Conservation (phyloP, 2,888 invertebrate genomes). For the Melipona beecheii region DNA sequence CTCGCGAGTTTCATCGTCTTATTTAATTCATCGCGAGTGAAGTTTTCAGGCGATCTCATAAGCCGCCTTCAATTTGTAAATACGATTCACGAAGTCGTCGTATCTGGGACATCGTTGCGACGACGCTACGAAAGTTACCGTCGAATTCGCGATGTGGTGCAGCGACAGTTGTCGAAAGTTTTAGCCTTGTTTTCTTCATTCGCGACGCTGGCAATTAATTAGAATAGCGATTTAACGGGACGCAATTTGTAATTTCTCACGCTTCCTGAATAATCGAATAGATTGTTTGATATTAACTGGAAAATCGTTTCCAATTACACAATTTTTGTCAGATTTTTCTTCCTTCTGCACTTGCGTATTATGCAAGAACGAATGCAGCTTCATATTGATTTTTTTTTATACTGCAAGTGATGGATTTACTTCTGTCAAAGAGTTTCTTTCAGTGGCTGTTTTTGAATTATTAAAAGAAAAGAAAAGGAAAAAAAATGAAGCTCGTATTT, state of each 20-base stretch:
- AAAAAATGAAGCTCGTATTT: too few species aligned
- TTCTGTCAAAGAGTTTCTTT: too few species aligned
- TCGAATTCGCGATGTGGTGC: slow-evolving; percentile 6
- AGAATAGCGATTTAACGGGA: neutral
- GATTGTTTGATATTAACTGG: neutral
- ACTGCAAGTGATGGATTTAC: too few species aligned
- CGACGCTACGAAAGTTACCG: slow-evolving; percentile 19
- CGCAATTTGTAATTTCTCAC: neutral
- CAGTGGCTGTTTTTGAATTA: too few species aligned
- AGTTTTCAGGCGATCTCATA: slow-evolving; percentile 18
- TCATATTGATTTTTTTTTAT: too few species aligned
- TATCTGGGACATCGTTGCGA: slow-evolving; percentile 1
- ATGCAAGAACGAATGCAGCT: neutral
- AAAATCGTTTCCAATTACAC: neutral
- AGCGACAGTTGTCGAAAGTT: slow-evolving; percentile 14
- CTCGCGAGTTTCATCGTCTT: neutral
- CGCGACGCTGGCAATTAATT: slow-evolving; percentile 16
- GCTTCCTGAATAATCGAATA: neutral
- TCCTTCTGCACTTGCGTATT: neutral
- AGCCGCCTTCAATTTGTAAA: slow-evolving; percentile 28
- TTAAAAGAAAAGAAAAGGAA: too few species aligned
- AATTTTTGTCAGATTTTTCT: too few species aligned
- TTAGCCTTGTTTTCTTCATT: slow-evolving; percentile 21
- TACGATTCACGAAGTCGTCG: slow-evolving; percentile 2
- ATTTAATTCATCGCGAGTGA: slow-evolving; percentile 23